These are phyloP conservation scores for Drosophila prosaltans DNA, from an alignment of 1,140 invertebrate species.

Conservation along the genomic window DNA sequence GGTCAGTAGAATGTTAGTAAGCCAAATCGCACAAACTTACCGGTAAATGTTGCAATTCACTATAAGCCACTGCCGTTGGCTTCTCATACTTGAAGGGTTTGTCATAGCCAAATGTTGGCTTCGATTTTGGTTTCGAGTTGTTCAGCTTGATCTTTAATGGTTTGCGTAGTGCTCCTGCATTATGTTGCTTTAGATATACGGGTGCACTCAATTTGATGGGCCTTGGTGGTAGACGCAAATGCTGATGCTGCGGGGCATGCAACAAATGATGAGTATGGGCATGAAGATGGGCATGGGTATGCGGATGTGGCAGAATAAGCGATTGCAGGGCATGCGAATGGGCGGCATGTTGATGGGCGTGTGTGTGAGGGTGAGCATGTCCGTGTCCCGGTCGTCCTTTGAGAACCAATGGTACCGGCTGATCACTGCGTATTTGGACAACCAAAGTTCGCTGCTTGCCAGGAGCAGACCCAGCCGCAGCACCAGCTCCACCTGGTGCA, in stretches of 20 bases:
- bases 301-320: slow-evolving; percentile 41
- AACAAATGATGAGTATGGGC: slow-evolving; percentile 47
- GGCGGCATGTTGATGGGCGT: slow-evolving; percentile 49
- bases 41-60: slow-evolving; percentile 70
- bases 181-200: slow-evolving; percentile 59
- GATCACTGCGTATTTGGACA: slow-evolving; percentile 80
- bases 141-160: slow-evolving; percentile 73
- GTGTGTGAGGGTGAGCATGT: slow-evolving; percentile 33
- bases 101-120: slow-evolving; percentile 71
- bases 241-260: slow-evolving; percentile 45
- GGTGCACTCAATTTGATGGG: slow-evolving; percentile 65
- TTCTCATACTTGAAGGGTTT: slow-evolving; percentile 78
- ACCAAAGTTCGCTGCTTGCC: slow-evolving; percentile 71
- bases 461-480: not conserved
- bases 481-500: not conserved
- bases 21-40: slow-evolving; percentile 37
- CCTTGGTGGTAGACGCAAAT: slow-evolving; percentile 45
- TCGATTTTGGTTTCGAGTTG: slow-evolving; percentile 62
- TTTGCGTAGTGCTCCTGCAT: slow-evolving; percentile 46
- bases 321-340: slow-evolving; percentile 35
- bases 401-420: slow-evolving; percentile 70
- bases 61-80: slow-evolving; percentile 58
- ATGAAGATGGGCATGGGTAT: slow-evolving; percentile 45
- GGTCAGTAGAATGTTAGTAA: slow-evolving; percentile 14
- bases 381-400: slow-evolving; percentile 60